Base-by-base conservation (phyloP, 2,888 invertebrate genomes). In the Allygus modestus region DNA sequence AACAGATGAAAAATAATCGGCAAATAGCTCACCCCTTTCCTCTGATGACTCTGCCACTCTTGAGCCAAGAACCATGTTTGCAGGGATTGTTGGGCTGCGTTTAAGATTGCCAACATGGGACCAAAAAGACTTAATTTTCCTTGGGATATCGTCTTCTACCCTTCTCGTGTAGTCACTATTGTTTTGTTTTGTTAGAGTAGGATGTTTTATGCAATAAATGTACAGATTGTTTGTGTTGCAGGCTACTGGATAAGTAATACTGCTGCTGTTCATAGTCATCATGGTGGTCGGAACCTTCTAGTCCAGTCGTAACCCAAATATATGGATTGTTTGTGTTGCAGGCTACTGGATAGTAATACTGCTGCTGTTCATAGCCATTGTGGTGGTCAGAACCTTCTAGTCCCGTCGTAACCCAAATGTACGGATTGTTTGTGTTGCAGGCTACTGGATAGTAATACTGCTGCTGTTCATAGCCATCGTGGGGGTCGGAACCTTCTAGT, bases 321-420 rank as follows among this genome's bases (percentile, higher is more conserved):
- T 23, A 33, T 41, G 41, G 51, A 46, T 43, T 77, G 83, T 84
- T 87, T 87, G 81, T 87, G 82, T 90, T 90, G 46, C 89, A 93
- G 93, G 92, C 65, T 96, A 95, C 89, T 96, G 96, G 95, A 89
- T 95, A 79, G 90, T 95, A 23, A 96, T 96, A 85, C 90, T 95
- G 71, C 87, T 94, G 82, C 91, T 96, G 86, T 93, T 96, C 87
- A 90, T 95, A 85, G 92, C 93, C 87, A 96, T 96, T 87, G 88
- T 95, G 85, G 90, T 93, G 54, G 92, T 95, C 61, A 91, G 91
- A 75, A 87, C 92, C 69, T 89, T 92, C 85, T 92, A 71, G n/a
- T 33, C 12, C 41, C 43, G 7, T 23, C 37, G 12, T 28, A 28
- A 17, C 20, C 73, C n/a, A n/a, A n/a, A n/a, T n/a, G n/a, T n/a